Evolutionary conservation across 2,113 vertebrate species (phyloP).

Genomic region (Hucho hucho): DNA sequence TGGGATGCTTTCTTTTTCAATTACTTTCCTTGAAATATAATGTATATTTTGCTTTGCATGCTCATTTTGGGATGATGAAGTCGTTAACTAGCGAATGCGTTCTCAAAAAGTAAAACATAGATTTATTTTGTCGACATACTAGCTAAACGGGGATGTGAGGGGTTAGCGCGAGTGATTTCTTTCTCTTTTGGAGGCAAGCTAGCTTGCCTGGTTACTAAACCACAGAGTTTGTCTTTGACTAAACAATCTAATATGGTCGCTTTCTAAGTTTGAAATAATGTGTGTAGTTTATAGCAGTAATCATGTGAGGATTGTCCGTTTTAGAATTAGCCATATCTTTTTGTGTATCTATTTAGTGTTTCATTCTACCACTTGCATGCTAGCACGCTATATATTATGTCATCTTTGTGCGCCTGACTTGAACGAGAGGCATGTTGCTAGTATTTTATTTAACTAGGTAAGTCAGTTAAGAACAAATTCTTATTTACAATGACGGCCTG

Average conservation of each 20-base stretch:
- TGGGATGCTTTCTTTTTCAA: conserved; percentile 25
- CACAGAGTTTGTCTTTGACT: too few relatives aligned
- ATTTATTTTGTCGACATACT: neutral
- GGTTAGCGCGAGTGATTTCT: conserved; percentile 49
- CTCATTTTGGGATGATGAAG: fast-evolving
- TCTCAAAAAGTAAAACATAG: neutral
- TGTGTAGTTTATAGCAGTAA: neutral
- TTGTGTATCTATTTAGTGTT: neutral
- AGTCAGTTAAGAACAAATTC: too few relatives aligned
- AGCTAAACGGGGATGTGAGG: neutral
- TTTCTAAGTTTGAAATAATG: neutral
- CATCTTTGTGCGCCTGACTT: conserved; percentile 45
- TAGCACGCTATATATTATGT: conserved; percentile 31
- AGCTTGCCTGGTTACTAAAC: conserved; percentile 28
- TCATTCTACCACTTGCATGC: conserved; percentile 2
- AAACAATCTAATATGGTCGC: neutral
- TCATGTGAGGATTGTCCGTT: neutral
- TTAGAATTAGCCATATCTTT: neutral
- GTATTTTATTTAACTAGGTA: too few relatives aligned
- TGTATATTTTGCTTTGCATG: neutral
- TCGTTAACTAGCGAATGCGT: neutral
- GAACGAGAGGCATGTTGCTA: conserved; percentile 25
- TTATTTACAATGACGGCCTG: too few relatives aligned
- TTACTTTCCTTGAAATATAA: neutral
- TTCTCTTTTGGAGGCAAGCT: conserved; percentile 54